Evolutionary conservation across 2,113 vertebrate species (phyloP).

Genomic region (Poeciliopsis occidentalis): DNA sequence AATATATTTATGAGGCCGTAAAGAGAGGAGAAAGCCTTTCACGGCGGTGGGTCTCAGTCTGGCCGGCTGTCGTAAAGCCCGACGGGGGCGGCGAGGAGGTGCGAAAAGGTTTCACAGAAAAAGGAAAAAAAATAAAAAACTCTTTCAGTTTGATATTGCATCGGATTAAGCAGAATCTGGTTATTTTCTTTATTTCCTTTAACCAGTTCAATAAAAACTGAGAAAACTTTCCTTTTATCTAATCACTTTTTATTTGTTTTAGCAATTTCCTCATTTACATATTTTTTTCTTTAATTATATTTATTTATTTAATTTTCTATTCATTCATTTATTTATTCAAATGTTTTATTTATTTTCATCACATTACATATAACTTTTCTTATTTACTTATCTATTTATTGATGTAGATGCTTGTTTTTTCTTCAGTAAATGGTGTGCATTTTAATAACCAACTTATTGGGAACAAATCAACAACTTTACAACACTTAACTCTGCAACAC

Average conservation of each 20-base stretch:
- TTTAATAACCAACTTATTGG: background rate
- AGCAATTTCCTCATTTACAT: too few relatives aligned
- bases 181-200: background rate
- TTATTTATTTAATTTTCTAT: background rate
- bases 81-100: background rate
- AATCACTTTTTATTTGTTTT: background rate
- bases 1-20: constrained; percentile 82
- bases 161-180: background rate
- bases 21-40: constrained; percentile 65
- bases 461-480: background rate
- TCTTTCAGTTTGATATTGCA: background rate
- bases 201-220: background rate
- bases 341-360: background rate
- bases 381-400: background rate
- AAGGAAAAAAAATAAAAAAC: background rate
- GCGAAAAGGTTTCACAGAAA: background rate
- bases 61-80: constrained; percentile 62
- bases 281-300: background rate
- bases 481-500: background rate
- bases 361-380: background rate
- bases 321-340: background rate
- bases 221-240: background rate
- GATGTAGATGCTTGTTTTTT: background rate
- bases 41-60: constrained; percentile 61
- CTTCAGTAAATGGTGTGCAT: background rate